Evolutionary conservation across 2,113 vertebrate species (phyloP).

Genomic region (Ageneiosus marmoratus): DNA sequence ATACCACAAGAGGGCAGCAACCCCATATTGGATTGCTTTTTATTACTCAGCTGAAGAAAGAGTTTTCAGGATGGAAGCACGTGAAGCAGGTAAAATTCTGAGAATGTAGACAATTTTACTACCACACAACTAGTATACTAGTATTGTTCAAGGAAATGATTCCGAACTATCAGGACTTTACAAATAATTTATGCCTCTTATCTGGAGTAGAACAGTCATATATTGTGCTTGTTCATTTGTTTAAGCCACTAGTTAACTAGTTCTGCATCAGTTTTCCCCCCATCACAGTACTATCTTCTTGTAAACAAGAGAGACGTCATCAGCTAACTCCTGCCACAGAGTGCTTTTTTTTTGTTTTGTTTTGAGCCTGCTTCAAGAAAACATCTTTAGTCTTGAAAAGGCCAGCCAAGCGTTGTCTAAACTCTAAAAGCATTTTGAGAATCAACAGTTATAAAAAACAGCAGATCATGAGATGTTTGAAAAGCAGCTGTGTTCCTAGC

Average conservation of each 20-base stretch:
- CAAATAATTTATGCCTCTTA: not conserved
- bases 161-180: not conserved
- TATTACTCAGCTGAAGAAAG: not conserved
- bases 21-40: not conserved
- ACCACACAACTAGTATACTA: not conserved
- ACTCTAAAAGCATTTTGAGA: not conserved
- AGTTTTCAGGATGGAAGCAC: not conserved
- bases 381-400: constrained; percentile 9
- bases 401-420: not conserved
- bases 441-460: constrained; percentile 12
- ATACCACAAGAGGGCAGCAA: constrained; percentile 51
- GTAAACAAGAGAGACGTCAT: not conserved
- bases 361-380: not conserved
- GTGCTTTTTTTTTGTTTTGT: not conserved
- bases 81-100: not conserved
- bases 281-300: not conserved
- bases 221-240: not conserved
- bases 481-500: not conserved
- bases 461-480: constrained; percentile 3
- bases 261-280: not conserved
- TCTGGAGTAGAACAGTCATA: not conserved
- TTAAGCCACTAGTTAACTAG: not conserved
- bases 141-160: not conserved
- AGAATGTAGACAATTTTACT: not conserved
- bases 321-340: not conserved